Base-by-base conservation (phyloP, 2,888 invertebrate species). In the Chymomyza amoena region DNA sequence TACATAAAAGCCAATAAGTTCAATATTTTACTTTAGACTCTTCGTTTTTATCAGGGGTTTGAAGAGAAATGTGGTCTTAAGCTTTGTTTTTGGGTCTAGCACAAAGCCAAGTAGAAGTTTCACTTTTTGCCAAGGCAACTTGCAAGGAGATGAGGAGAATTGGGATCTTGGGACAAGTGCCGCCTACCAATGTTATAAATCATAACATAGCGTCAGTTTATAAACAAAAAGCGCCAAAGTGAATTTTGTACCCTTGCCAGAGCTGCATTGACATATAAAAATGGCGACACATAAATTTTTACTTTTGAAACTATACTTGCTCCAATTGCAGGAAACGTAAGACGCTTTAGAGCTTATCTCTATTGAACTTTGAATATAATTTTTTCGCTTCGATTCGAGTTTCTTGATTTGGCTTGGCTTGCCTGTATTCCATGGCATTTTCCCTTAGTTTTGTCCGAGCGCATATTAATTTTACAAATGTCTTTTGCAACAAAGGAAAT, bases 1-100 rank as follows among this genome's bases (percentile, higher is more conserved):
- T 86, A 79, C 79, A 86, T 74, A 78, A 88, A 88, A 84, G 84
- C 84, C 88, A 84, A 84, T 84, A 84, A 88, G 84, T 88, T 84
- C 88, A 88, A 88, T 83, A 88, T 84, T 88, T 87, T 86, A 82
- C 76, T 83, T 87, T 84, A 73, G 77, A 75, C 71, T 81, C 74
- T 83, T 69, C 68, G 20, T 57, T 2, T 18, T 16, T 18, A 18
- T 18, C 16, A 7, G 13, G 52, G 6, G 16, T 18, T 54, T 54
- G 16, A 9, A 32, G 32, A 45, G 39, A 45, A 60, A 69, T 68
- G 65, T 15, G 68, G 59, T 20, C 60, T 64, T 70, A 78, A 77
- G 62, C 70, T 72, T 70, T 32, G 7, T 32, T 32, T 45, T 61
- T 52, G 65, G 69, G 68, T 74, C 69, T 76, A 73, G 75, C 79